Conservation (phyloP, 2,888 invertebrate species). For the Orchesella flavescens region DNA sequence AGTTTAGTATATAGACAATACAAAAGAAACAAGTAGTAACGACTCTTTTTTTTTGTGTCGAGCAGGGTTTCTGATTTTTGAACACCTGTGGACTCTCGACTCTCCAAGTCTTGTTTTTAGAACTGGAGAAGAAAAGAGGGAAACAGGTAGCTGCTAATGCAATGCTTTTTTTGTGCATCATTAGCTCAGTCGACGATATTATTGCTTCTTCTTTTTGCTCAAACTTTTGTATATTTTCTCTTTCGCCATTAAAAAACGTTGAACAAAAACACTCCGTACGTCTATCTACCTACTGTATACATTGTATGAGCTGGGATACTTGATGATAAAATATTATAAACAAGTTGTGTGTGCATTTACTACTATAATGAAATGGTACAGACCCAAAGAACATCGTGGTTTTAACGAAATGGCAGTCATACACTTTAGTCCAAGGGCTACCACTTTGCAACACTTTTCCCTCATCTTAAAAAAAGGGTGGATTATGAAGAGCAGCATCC, state of each 20-base stretch:
- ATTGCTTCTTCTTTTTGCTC: slow-evolving; percentile 54
- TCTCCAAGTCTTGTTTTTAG: slow-evolving; percentile 52
- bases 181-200: slow-evolving; percentile 56
- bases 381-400: too few relatives aligned
- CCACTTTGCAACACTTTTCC: slow-evolving; percentile 55
- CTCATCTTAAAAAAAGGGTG: too few relatives aligned
- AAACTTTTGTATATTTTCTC: slow-evolving; percentile 20
- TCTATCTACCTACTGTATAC: too few relatives aligned
- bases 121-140: slow-evolving; percentile 59
- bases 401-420: too few relatives aligned
- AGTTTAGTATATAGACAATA: neutral
- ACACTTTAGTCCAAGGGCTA: slow-evolving; percentile 50
- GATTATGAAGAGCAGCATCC: too few relatives aligned
- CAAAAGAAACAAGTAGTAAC: slow-evolving; percentile 22
- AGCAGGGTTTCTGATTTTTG: slow-evolving; percentile 56
- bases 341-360: neutral
- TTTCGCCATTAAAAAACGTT: neutral
- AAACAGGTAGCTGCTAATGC: slow-evolving; percentile 62
- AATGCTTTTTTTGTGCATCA: slow-evolving; percentile 60
- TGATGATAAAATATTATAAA: neutral
- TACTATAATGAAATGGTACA: too few relatives aligned
- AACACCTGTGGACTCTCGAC: slow-evolving; percentile 62
- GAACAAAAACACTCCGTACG: neutral
- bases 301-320: too few relatives aligned
- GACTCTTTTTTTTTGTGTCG: slow-evolving; percentile 16